Conservation (phyloP, 2,797 vertebrate genomes). For the Gymnocypris eckloni region DNA sequence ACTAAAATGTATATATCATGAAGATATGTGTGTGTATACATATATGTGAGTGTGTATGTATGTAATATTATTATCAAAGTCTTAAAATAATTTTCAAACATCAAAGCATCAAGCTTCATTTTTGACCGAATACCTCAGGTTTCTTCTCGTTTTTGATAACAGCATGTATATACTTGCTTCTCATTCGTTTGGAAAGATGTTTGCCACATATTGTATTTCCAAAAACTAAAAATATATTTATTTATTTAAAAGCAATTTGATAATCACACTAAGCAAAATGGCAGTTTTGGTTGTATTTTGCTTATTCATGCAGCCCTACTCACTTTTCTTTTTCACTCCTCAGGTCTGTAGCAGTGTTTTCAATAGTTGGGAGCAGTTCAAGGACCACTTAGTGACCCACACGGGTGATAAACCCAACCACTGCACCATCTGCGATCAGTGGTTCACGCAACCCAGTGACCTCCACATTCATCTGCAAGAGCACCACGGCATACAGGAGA, state of each 20-base stretch:
- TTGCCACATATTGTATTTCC: background rate
- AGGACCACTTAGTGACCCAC: slow-evolving; percentile 95
- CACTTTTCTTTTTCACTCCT: slow-evolving; percentile 37
- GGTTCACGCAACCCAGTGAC: slow-evolving; percentile 95
- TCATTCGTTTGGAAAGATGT: background rate
- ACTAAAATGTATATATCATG: no score
- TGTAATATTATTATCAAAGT: no score
- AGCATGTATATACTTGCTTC: background rate
- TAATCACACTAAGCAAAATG: background rate
- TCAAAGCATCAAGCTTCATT: background rate
- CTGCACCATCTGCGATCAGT: slow-evolving; percentile 95
- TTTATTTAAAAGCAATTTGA: background rate
- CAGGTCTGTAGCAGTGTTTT: slow-evolving; percentile 98
- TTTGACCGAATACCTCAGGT: background rate
- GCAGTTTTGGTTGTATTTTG: background rate
- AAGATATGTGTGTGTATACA: no score
- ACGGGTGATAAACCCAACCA: slow-evolving; percentile 97
- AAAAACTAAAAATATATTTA: background rate
- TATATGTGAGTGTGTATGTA: no score
- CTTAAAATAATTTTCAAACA: no score
- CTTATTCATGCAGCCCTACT: background rate
- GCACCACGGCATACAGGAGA: slow-evolving; percentile 79
- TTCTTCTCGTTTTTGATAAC: background rate
- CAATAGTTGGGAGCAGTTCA: slow-evolving; percentile 99
- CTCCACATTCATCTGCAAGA: slow-evolving; percentile 88